Conservation (phyloP, 2,797 vertebrate species). For the Rhynchonycteris naso region DNA sequence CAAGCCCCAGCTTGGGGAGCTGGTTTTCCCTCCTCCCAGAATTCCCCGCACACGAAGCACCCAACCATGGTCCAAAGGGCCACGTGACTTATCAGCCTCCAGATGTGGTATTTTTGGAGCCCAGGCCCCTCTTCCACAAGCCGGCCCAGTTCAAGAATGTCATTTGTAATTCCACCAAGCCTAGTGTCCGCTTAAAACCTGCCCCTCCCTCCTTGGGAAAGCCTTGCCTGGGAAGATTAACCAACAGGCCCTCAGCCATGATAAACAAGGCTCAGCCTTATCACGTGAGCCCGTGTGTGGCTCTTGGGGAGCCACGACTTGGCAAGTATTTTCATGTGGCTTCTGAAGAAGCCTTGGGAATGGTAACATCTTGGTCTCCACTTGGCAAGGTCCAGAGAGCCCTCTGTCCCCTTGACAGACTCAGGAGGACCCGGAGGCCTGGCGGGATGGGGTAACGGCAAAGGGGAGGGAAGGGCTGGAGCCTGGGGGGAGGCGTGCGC, state of each 20-base stretch:
- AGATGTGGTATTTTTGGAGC: not conserved
- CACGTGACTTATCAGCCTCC: not conserved
- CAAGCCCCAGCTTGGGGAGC: not conserved
- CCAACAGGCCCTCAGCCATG: not conserved
- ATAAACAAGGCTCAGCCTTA: not conserved
- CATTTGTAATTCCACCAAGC: not conserved
- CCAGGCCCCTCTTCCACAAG: not conserved
- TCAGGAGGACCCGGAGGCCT: not conserved
- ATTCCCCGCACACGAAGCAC: not conserved
- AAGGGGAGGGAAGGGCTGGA: not conserved
- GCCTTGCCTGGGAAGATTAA: not conserved
- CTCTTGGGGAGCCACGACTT: not conserved
- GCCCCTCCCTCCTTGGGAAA: not conserved
- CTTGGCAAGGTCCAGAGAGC: not conserved
- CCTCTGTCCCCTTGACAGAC: not conserved
- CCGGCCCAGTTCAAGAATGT: not conserved
- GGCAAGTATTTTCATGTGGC: not conserved
- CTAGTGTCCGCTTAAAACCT: not conserved
- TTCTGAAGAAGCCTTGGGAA: not conserved
- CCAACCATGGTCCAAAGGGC: not conserved
- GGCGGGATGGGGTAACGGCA: fast-evolving
- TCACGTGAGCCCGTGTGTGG: fast-evolving
- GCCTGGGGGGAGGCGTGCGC: not conserved
- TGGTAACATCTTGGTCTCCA: not conserved
- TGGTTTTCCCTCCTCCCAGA: not conserved